phyloP scores from a whole-genome alignment of 2,113 vertebrate species.

The Tringa solitaria region DNA sequence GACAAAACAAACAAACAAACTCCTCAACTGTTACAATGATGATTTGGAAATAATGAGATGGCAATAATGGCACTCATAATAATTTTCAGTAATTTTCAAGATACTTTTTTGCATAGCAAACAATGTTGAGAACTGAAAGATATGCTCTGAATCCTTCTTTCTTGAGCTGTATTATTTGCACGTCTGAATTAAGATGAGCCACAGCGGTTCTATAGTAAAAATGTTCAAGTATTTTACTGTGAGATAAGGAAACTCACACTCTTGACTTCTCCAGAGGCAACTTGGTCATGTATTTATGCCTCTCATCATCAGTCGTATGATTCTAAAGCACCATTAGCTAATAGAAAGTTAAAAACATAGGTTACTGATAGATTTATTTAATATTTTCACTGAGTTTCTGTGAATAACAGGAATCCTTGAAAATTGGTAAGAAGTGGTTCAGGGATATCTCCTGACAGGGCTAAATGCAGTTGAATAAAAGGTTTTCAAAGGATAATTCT shows the following conservation, averaged over 20 bases:
- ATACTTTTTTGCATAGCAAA: background rate
- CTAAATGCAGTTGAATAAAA: background rate
- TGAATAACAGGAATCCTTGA: background rate
- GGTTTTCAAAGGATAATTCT: background rate
- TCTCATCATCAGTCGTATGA: background rate
- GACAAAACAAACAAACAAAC: background rate
- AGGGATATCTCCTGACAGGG: background rate
- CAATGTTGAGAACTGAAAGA: background rate
- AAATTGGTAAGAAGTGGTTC: background rate
- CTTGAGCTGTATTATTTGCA: background rate
- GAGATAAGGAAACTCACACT: background rate
- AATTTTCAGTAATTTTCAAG: background rate
- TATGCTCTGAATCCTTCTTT: background rate
- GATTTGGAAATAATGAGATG: background rate
- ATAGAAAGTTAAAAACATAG: background rate
- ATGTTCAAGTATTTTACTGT: background rate
- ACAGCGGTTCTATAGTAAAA: background rate
- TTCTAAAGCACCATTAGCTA: background rate
- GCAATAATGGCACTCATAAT: background rate
- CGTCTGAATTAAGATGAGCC: background rate
- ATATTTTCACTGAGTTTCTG: background rate
- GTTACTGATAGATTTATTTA: background rate
- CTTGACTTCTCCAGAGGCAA: background rate
- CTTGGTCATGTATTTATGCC: background rate
- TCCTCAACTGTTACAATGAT: background rate